Percentiles rank a stretch among this genome's conserved stretches.
These are phyloP conservation scores for Heliothis virescens DNA, from an alignment of 1,140 invertebrate species.

Conservation along the genomic window DNA sequence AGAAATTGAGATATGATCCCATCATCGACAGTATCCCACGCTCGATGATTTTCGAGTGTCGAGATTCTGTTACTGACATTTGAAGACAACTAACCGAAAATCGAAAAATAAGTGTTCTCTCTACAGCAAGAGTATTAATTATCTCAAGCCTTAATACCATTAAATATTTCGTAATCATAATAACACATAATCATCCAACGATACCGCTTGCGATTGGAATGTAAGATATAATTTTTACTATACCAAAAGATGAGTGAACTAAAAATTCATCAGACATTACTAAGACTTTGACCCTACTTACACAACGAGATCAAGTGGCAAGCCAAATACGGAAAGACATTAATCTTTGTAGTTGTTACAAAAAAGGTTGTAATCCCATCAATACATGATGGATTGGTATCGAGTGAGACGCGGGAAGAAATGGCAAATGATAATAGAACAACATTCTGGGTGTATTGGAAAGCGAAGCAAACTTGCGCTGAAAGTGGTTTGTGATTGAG, in stretches of 20 bases:
- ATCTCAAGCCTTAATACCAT: background rate
- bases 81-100: conserved; percentile 1
- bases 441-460: conserved; percentile 48
- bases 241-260: background rate
- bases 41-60: background rate
- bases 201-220: conserved; percentile 15
- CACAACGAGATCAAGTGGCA: conserved; percentile 10
- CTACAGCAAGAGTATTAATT: conserved; percentile 1
- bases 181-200: conserved; percentile 3
- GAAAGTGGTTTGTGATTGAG: conserved; percentile 47
- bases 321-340: conserved; percentile 11
- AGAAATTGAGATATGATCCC: conserved; percentile 10
- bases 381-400: conserved; percentile 18
- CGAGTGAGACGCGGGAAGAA: background rate
- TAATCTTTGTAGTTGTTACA: background rate
- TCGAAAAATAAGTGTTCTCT: background rate
- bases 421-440: conserved; percentile 51
- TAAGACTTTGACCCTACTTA: background rate
- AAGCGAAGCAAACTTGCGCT: conserved; percentile 51
- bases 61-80: conserved; percentile 9
- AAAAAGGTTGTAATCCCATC: conserved; percentile 1
- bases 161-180: conserved; percentile 19
- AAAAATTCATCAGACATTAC: background rate
- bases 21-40: conserved; percentile 9
- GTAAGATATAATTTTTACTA: conserved; percentile 19